Base-by-base conservation (phyloP, 2,797 vertebrate genomes). In the Spea hammondii region DNA sequence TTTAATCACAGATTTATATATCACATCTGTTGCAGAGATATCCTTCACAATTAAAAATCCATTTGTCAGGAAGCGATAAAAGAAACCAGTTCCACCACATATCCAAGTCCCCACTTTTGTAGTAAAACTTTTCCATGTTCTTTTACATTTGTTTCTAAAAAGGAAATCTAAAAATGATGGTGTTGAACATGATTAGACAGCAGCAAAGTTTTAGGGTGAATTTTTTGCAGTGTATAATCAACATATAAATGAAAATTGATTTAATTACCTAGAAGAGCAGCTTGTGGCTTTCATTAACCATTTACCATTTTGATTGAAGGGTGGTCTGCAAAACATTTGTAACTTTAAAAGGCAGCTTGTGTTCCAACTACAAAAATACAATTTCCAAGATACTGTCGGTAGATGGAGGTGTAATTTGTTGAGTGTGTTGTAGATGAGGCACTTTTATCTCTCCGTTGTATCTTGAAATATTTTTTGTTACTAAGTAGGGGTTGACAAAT, bases 341-440 rank as follows among this genome's bases (percentile, higher is more conserved):
- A 44, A 5, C 32, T 51, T 57, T 45, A 76, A 48, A 55, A 32
- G 46, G 3, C 70, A 48, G 10, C 79, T 76, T 60, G 62, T 76
- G 79, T 71, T 80, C 51, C 60, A 59, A 72, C 44, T 72, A 59
- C 57, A 54, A 71, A 76, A 49, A 32, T 70, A 79, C 71, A 79
- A 51, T 68, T 74, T 79, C 47, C 45, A 17, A 32, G 60, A 62
- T 73, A 53, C 60, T 70, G 45, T 67, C 17, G 70, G 77, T 32
- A 32, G 70, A 73, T 73, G 68, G 74, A 17, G 70, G 70, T 79
- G 77, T 59, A 67, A 53, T 79, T 32, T 57, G 70, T 47, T 47
- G 44, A 50, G 51, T 60, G 46, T 73, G 53, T 67, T 32, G 54
- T 59, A 68, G 62, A 73, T 59, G 32, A 48, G 70, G 46, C 46